Evolutionary conservation across 2,113 vertebrate genomes (phyloP).

Genomic region (Beaufortia kweichowensis): DNA sequence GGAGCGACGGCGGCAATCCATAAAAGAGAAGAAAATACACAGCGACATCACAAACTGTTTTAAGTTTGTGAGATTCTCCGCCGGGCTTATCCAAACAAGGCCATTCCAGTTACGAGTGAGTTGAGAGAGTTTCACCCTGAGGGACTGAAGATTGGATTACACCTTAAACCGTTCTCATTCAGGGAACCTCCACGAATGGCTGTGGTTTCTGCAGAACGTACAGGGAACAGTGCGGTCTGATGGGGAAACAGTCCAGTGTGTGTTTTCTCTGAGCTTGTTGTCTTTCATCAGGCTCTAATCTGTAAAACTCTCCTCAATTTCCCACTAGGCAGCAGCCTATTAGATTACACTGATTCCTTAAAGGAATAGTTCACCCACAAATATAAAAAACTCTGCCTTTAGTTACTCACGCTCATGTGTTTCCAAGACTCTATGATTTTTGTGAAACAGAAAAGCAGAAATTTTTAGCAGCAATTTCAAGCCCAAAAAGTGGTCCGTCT

Average conservation of each 20-base stretch:
- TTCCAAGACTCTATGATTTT: too few relatives aligned
- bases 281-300: conserved; percentile 75
- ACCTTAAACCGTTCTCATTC: conserved; percentile 39
- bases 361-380: too few relatives aligned
- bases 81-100: conserved; percentile 39
- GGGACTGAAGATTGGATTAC: conserved; percentile 46
- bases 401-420: too few relatives aligned
- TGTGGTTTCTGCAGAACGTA: conserved; percentile 4
- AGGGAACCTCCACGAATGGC: conserved; percentile 35
- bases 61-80: conserved; percentile 11
- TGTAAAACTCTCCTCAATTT: conserved; percentile 67
- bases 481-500: too few relatives aligned
- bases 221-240: background rate
- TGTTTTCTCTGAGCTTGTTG: conserved; percentile 67
- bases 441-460: too few relatives aligned
- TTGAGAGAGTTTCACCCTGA: conserved; percentile 20
- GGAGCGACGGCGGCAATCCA: background rate
- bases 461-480: too few relatives aligned
- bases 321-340: conserved; percentile 65
- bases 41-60: conserved; percentile 26
- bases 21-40: background rate
- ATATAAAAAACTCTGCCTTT: too few relatives aligned
- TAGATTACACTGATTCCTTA: conserved; percentile 67
- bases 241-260: conserved; percentile 60
- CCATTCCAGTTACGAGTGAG: conserved; percentile 2